Percentiles rank a stretch among this genome's conserved stretches.
These are phyloP conservation scores for Crambe crambe DNA, from an alignment of 37 sponge, comb jelly and placozoan genomes.

Conservation along the genomic window DNA sequence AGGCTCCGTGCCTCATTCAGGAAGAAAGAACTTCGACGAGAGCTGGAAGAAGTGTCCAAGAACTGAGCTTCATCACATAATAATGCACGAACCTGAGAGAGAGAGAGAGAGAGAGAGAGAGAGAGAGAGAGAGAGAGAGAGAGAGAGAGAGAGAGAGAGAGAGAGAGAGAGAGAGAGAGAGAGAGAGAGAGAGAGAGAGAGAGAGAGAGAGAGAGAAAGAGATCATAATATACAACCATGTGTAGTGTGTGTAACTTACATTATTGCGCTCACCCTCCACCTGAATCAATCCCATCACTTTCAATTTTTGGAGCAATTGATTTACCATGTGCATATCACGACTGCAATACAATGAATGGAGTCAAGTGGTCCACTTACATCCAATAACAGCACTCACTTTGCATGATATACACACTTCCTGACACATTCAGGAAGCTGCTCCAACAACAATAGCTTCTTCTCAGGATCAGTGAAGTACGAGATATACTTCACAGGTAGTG, in stretches of 20 bases:
- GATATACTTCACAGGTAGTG: background rate
- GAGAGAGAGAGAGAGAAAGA: background rate
- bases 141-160: slow-evolving; percentile 32
- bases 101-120: slow-evolving; percentile 7
- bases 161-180: slow-evolving; percentile 30
- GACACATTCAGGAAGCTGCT: slow-evolving; percentile 13
- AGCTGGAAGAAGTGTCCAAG: slow-evolving; percentile 58
- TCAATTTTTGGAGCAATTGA: slow-evolving; percentile 3
- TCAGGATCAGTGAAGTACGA: slow-evolving; percentile 20
- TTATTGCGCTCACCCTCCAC: slow-evolving; percentile 5
- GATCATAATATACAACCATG: no score
- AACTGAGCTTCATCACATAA: slow-evolving; percentile 4
- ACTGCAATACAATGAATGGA: background rate
- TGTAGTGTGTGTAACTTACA: no score
- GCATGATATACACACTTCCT: background rate
- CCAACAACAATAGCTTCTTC: background rate
- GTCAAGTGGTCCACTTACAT: background rate
- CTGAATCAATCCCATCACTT: slow-evolving; percentile 5
- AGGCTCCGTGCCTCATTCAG: slow-evolving; percentile 31
- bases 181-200: slow-evolving; percentile 14
- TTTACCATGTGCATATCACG: slow-evolving; percentile 1
- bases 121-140: slow-evolving; percentile 11
- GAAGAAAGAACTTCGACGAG: slow-evolving; percentile 60
- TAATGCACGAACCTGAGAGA: background rate
- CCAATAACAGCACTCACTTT: background rate